Evolutionary conservation across 1,140 invertebrate genomes (phyloP), one percentile per base, ranked within the genome.

Genomic region (Meloidogyne hapla): DNA sequence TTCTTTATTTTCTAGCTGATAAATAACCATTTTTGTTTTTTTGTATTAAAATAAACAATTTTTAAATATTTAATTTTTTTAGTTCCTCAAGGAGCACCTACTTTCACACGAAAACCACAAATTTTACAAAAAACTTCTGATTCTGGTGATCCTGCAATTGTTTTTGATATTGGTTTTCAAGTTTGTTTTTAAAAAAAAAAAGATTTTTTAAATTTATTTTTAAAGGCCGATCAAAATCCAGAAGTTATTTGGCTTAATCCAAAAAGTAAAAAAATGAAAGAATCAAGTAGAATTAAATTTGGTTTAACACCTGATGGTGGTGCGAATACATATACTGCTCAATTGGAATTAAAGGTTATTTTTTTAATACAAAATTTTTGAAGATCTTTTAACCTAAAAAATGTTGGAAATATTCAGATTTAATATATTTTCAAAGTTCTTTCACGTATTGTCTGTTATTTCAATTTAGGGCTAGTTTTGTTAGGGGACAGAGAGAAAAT

Each of bases 241-340:
- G 85, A 86, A 70, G 85, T 86, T 69, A 83, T 82, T 69, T 86
- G 85, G 85, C 80, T 86, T 73, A 87, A 87, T 79, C 84, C 85
- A 33, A 86, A 86, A 69, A 83, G 85, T 26, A 86, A 86, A 74
- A 86, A 86, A 76, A 86, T 86, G 84, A 86, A 86, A 85, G 85
- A 86, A 75, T 83, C 83, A 33, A 85, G 81, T 56, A 74, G 85
- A 69, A 86, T 86, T 81, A 86, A 86, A 81, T 86, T 86, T 78
- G 71, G 45, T 40, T 74, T 79, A 45, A 74, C 76, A 42, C 74
- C 81, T 26, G 85, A 86, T 68, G 86, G 86, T 45, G 80, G 83
- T 42, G 71, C 81, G 21, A 86, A 87, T 76, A 85, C 84, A 18
- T 87, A 77, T 77, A 85, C 86, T 28, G 87, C 86, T 40, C 80